phyloP scores from a whole-genome alignment of 2,888 invertebrate genomes.

The Escarpia spicata region DNA sequence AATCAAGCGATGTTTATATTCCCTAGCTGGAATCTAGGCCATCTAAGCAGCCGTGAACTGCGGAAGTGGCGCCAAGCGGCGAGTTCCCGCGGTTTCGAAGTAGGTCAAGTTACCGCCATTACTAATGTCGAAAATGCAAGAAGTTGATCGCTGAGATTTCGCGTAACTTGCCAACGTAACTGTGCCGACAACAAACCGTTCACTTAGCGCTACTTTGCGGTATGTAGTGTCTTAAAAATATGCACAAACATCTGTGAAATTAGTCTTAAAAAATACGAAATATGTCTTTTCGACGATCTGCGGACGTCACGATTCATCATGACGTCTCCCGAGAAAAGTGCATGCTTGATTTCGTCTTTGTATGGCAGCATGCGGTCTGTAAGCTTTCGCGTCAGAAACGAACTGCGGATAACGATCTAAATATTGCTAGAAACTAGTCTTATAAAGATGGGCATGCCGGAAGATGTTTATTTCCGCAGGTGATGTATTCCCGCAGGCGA shows the following conservation, averaged over 20 bases:
- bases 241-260: neutral
- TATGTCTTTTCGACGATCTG: neutral
- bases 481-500: too few relatives aligned
- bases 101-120: slow-evolving; percentile 16
- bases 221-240: neutral
- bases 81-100: neutral
- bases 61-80: slow-evolving; percentile 11
- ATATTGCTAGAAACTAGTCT: too few relatives aligned
- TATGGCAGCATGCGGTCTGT: too few relatives aligned
- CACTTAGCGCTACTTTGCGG: neutral
- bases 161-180: neutral
- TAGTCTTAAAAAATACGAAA: neutral
- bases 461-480: too few relatives aligned
- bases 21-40: neutral
- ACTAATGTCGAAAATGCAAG: neutral
- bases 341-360: neutral
- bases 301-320: neutral
- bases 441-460: too few relatives aligned
- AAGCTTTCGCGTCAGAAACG: too few relatives aligned
- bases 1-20: too few relatives aligned
- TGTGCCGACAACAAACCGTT: neutral
- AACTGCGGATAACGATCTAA: too few relatives aligned
- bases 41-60: slow-evolving; percentile 1
- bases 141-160: neutral
- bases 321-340: neutral